Percentiles rank a stretch among this genome's conserved stretches.
These are phyloP conservation scores for Pagetopsis macropterus DNA, from an alignment of 2,797 vertebrate genomes.

Conservation along the genomic window DNA sequence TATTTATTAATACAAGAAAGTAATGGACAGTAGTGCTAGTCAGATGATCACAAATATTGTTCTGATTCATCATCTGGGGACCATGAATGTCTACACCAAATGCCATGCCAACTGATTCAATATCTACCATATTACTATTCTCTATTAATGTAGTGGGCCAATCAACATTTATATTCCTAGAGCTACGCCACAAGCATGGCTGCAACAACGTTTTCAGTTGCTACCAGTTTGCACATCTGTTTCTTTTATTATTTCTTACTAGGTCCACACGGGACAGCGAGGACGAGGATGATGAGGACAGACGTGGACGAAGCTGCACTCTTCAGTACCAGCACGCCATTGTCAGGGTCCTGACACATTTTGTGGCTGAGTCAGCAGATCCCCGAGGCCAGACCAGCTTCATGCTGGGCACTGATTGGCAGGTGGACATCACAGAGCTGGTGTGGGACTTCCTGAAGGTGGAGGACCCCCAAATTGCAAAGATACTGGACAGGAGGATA, in stretches of 20 bases:
- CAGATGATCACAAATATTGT: background rate
- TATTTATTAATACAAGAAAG: too few relatives aligned
- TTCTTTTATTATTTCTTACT: background rate
- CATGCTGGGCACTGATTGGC: conserved; percentile 92
- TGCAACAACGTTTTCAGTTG: background rate
- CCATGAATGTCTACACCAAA: background rate
- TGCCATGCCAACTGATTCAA: background rate
- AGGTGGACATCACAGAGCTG: conserved; percentile 93
- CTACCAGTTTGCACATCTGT: background rate
- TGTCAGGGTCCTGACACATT: conserved; percentile 92
- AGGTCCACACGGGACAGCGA: conserved; percentile 91
- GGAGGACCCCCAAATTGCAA: conserved; percentile 88
- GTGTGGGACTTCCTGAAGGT: conserved; percentile 93
- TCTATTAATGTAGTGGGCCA: background rate
- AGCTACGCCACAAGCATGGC: background rate
- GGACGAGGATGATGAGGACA: conserved; percentile 92
- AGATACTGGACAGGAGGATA: conserved; percentile 86
- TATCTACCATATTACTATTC: background rate
- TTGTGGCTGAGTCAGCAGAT: conserved; percentile 88
- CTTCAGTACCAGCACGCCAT: conserved; percentile 94
- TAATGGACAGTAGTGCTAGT: background rate
- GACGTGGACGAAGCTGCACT: conserved; percentile 88
- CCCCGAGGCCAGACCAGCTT: conserved; percentile 85
- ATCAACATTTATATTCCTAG: background rate
- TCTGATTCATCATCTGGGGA: background rate